Evolutionary conservation across 2,797 vertebrate species (phyloP), one percentile per base, ranked within the genome.

Genomic region (Coluber constrictor): DNA sequence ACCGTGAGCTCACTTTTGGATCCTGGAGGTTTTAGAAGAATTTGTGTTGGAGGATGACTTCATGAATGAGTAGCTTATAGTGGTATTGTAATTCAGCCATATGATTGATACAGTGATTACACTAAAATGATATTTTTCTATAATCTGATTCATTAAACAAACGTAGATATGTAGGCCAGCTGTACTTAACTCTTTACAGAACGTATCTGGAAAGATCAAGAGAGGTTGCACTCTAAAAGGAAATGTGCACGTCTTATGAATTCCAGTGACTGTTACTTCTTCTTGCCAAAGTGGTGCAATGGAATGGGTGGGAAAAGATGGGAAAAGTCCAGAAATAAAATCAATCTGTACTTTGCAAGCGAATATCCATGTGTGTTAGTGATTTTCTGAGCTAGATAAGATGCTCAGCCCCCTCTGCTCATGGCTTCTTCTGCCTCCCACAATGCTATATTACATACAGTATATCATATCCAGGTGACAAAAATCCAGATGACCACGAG

Each of bases 31-130:
- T 95, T 92, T 90, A 87, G 92, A 95, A 95, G 93, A 92, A 96
- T 95, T 95, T 96, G 16, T 91, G 93, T 94, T 90, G 92, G 94
- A 79, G 87, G 93, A 93, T 29, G 83, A 91, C 12, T 91, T 94
- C 91, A 89, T 79, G 91, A 95, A 93, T 47, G n/a, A 91, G 6
- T 93, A 20, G 57, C 87, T 92, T 11, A 4, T 94, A 51, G 20
- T 88, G 94, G 89, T 92, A 86, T 37, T 94, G n/a, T 0, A 93
- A 8, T 88, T 94, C 94, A 96, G 89, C 55, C 86, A 88, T 70
- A 91, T 9, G 79, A n/a, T 91, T 94, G 92, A 92, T 93, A 92
- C 43, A 93, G 70, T 87, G 92, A 93, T 95, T 95, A 90, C 15
- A 94, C 11, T 88, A 92, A 87, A 59, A 29, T 8, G 18, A 18